These are phyloP conservation scores for Bembecia ichneumoniformis DNA, from an alignment of 2,888 invertebrate species.

Conservation along the genomic window DNA sequence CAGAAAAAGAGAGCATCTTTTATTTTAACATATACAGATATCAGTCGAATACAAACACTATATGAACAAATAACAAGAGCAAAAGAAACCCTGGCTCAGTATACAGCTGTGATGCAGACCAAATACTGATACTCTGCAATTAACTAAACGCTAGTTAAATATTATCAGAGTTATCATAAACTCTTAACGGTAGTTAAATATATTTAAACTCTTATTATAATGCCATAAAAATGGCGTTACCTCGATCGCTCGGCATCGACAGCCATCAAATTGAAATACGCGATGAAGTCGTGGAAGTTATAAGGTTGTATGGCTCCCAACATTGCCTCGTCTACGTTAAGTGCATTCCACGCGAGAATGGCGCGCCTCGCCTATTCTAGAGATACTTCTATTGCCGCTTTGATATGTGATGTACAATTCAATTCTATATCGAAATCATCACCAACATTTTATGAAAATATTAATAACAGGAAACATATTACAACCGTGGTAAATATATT, in stretches of 20 bases:
- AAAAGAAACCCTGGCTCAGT: no score
- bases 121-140: no score
- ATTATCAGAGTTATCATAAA: no score
- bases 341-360: neutral
- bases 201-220: neutral
- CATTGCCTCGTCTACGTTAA: neutral
- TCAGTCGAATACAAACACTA: no score
- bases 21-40: no score
- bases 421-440: neutral
- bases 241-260: neutral
- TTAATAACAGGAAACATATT: no score
- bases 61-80: no score
- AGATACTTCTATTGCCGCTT: neutral
- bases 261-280: neutral
- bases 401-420: neutral
- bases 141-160: no score
- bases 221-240: neutral
- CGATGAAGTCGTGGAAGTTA: neutral
- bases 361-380: neutral
- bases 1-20: no score
- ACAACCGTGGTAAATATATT: no score
- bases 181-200: neutral
- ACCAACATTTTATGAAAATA: neutral
- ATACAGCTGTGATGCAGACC: no score
- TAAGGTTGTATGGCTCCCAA: neutral